These are phyloP conservation scores for Neotoma lepida DNA, from an alignment of 2,113 vertebrate species.

Conservation along the genomic window DNA sequence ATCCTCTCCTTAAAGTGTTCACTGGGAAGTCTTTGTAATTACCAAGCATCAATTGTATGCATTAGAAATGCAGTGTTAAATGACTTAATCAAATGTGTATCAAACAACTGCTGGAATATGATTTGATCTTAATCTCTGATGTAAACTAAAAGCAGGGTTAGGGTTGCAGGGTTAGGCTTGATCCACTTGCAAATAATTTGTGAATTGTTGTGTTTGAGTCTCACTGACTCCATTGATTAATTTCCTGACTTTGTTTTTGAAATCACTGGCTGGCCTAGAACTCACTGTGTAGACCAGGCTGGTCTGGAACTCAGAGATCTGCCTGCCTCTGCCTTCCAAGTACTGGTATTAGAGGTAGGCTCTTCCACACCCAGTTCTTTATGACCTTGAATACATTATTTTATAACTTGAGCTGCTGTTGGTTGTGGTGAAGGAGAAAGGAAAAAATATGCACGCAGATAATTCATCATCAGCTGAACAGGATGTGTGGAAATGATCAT, in stretches of 20 bases:
- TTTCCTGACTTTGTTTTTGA: not conserved
- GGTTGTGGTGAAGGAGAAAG: not conserved
- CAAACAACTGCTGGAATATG: not conserved
- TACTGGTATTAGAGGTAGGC: not conserved
- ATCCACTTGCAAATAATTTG: not conserved
- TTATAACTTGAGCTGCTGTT: not conserved
- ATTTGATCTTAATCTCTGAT: not conserved
- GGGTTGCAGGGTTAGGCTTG: not conserved
- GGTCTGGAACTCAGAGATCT: not conserved
- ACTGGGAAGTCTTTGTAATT: not conserved
- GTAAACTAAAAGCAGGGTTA: not conserved
- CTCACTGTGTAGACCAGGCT: not conserved
- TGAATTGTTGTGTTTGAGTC: not conserved
- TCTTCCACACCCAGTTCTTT: not conserved
- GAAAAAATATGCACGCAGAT: not conserved
- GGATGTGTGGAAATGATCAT: not conserved
- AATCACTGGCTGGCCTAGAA: too few species aligned
- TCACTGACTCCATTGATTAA: not conserved
- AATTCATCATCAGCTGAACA: not conserved
- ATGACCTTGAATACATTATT: conserved; percentile 6
- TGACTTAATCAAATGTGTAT: not conserved
- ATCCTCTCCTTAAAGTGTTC: not conserved
- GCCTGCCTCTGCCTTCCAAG: not conserved
- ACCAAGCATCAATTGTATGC: not conserved
- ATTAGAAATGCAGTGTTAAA: not conserved